Base-by-base conservation (phyloP, 37 sponge, comb jelly and placozoan species). In the Cladorhizidae sp. region DNA sequence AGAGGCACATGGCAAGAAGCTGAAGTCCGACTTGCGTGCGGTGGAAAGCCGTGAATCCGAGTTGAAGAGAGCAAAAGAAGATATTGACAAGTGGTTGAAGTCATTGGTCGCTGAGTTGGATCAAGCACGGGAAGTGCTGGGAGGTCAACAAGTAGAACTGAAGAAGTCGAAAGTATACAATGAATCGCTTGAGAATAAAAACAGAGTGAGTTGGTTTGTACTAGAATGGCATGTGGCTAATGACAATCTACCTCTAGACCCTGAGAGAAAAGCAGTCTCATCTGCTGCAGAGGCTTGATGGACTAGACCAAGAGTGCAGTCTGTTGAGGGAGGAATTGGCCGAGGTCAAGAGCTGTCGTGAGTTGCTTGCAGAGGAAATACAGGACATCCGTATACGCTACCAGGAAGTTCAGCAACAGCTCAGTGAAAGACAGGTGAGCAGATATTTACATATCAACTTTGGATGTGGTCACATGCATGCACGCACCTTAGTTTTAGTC, bases 261-360 rank as follows among this genome's bases (percentile, higher is more conserved):
- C 49, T 71, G 49, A 41, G 36, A 71, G n/a, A 12, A 33, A 87
- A 81, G 62, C 82, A 87, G 31, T 61, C 86, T n/a, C 23, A 22
- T 1, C 37, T 87, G 62, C 45, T 87, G 77, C 5, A 6, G 0
- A 68, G 68, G 25, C 58, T 90, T 41, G 86, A 76, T 55, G 77
- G 85, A 64, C 33, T 85, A 57, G 76, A 76, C 28, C 40, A 64
- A 36, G 80, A 73, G 71, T 72, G 72, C 39, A 37, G 17, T 1
- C 57, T 51, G 36, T 50, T 90, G 67, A 69, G 70, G 36, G 39
- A 38, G 21, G 70, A 77, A 63, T 51, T 85, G 23, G 42, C 42
- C 0, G 31, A 40, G 26, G 25, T 36, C 25, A 42, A 37, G 21
- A 59, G 25, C 17, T 74, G 32, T 39, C 41, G 50, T 1, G n/a